Base-by-base conservation (phyloP, 2,113 vertebrate genomes). In the Ciconia stormi region DNA sequence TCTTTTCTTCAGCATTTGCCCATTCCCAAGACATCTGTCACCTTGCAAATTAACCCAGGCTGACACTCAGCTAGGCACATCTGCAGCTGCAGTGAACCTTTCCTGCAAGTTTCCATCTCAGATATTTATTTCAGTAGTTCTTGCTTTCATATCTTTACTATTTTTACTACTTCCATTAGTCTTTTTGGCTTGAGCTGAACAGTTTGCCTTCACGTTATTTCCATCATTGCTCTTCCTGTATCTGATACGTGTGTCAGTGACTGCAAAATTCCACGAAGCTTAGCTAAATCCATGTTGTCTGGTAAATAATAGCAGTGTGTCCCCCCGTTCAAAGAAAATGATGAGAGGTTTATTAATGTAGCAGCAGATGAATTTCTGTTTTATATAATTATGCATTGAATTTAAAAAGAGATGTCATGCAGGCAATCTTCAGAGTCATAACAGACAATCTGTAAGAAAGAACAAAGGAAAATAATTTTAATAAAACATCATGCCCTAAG, bases 381-480 rank as follows among this genome's bases (percentile, higher is more conserved):
- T 95, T 77, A 38, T 93, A 72, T 97, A 98, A 98, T 97, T 97
- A 98, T 36, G 69, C 76, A 94, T 29, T 63, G 87, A 61, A 81
- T 97, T 82, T 94, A 66, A 91, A 95, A 74, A 97, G 77, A 95
- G 72, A 95, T 79, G 81, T 96, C 87, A 88, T 29, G 16, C 66
- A 93, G 92, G 84, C 78, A 80, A 72, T 92, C 52, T 96, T 95
- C 94, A 79, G 94, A 97, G 91, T 97, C 82, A 88, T 87, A 95
- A 95, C 61, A 92, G 74, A 84, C 87, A 94, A 93, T 91, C 87
- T 93, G 59, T 79, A 93, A 66, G 96, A 97, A 97, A 96, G 91
- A 97, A 98, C 91, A 98, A 97, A 97, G 91, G 91, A 61, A 97
- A 97, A 98, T 94, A 91, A 93, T 97, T 91, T 98, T 93, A 98